These are phyloP conservation scores for Dendroctonus ponderosae DNA, from an alignment of 1,140 invertebrate genomes.

Conservation along the genomic window DNA sequence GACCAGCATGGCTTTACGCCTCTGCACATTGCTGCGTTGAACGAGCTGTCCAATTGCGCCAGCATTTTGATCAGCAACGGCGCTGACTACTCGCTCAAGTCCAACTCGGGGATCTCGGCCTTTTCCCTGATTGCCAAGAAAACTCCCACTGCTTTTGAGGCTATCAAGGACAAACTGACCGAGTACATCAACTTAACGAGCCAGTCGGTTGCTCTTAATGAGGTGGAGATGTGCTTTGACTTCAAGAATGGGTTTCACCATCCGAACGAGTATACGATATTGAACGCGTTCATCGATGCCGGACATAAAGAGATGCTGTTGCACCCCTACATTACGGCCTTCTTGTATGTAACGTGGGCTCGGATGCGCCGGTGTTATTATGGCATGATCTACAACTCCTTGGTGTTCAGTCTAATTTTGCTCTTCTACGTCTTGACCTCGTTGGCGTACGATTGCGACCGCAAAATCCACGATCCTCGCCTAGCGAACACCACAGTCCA, in stretches of 20 bases:
- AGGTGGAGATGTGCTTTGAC: slow-evolving; percentile 75
- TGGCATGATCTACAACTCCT: slow-evolving; percentile 71
- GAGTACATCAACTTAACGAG: slow-evolving; percentile 73
- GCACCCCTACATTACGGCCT: slow-evolving; percentile 78
- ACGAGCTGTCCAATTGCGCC: slow-evolving; percentile 76
- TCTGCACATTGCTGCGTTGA: slow-evolving; percentile 80
- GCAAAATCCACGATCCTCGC: slow-evolving; percentile 62
- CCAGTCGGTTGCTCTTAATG: slow-evolving; percentile 68
- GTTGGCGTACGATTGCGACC: slow-evolving; percentile 71
- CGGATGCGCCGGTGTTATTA: slow-evolving; percentile 83
- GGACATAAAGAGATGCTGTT: slow-evolving; percentile 77
- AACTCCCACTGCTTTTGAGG: slow-evolving; percentile 73
- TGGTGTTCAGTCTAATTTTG: slow-evolving; percentile 73
- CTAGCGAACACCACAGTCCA: slow-evolving; percentile 57
- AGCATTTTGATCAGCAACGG: slow-evolving; percentile 77
- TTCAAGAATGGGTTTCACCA: slow-evolving; percentile 75
- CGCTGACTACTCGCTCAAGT: slow-evolving; percentile 78
- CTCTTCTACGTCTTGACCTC: slow-evolving; percentile 75
- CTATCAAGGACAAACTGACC: slow-evolving; percentile 73
- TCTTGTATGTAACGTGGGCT: slow-evolving; percentile 81
- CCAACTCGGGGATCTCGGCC: slow-evolving; percentile 76
- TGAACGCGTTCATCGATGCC: slow-evolving; percentile 78
- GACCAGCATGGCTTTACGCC: slow-evolving; percentile 88
- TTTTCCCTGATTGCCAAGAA: slow-evolving; percentile 77
- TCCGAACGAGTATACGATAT: slow-evolving; percentile 72